Base-by-base conservation (phyloP, 30 jellyfish, hydroid and myxozoan genomes). In the Mastigias papua region DNA sequence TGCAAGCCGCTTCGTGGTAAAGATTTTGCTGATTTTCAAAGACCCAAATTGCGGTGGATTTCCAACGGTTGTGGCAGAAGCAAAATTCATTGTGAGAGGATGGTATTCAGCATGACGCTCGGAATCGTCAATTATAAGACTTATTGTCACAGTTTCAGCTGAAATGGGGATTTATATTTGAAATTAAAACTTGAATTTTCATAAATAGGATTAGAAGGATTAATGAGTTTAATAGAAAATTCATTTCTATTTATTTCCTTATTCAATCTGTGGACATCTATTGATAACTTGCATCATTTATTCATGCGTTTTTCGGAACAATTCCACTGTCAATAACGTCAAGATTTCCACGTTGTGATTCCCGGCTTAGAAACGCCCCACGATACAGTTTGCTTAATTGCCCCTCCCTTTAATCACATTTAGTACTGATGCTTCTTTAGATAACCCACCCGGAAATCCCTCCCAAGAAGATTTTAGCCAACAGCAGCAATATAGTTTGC, bases 151-250 rank as follows among this genome's bases (percentile, higher is more conserved):
- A 42, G 54, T 42, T 42, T 42, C 54, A 42, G 25, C 27, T 19
- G 25, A 16, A 54, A 54, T 25, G 25, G 7, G 27, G 67, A 54
- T 54, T 54, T 54, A 54, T 16, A 63, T 63, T 63, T 63, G 25
- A 57, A 57, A 57, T 23, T 10, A 27, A n/a, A 27, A 10, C 42
- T 23, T 25, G 15, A 63, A 63, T 63, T 63, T 25, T 63, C 46
- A 17, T 57, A 63, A 63, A 63, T n/a, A 63, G 74, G 74, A 63
- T 63, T 63, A 20, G 21, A 63, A n/a, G 26, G 74, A 63, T 63
- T 63, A 25, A 22, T 63, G 19, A 27, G 26, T 63, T 26, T 22
- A 25, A 13, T 22, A 63, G 74, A 63, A 25, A 20, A 7, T 63
- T 63, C 42, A 63, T 2, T 63, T 63, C 26, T 54, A 6, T 16